Percentiles rank a stretch among this genome's conserved stretches.
Conservation (phyloP, 2,113 vertebrate species). For the Tupaia chinensis region DNA sequence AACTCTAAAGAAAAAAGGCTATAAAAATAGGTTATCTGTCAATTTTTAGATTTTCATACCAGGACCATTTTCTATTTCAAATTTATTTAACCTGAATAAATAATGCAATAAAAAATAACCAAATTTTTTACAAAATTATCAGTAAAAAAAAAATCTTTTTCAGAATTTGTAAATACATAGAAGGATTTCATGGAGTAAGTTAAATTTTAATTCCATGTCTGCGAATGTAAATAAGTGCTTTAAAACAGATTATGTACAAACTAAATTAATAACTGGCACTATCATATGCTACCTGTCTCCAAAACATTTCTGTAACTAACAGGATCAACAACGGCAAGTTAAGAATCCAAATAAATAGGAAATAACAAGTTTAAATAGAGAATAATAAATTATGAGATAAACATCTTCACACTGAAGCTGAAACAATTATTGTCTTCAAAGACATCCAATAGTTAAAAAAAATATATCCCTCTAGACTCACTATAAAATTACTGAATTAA, state of each 20-base stretch:
- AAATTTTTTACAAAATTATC: no score
- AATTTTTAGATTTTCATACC: background rate
- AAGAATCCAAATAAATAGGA: background rate
- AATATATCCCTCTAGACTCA: background rate
- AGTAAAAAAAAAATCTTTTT: background rate
- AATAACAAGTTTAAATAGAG: background rate
- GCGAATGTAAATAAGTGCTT: background rate
- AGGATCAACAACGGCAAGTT: background rate
- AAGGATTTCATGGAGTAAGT: background rate
- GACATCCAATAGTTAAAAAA: background rate
- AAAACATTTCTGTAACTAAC: background rate
- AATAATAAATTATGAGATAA: background rate
- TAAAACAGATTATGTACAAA: background rate
- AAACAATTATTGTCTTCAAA: background rate
- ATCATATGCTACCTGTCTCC: background rate
- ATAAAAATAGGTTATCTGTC: background rate
- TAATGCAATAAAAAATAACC: background rate
- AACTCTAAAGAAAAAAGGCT: constrained; percentile 10
- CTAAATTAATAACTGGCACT: background rate
- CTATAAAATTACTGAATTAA: background rate
- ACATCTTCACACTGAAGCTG: background rate
- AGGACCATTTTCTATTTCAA: background rate
- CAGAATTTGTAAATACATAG: background rate
- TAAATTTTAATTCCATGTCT: background rate
- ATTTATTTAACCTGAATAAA: constrained; percentile 5